Evolutionary conservation across 1,140 invertebrate genomes (phyloP).

Genomic region (Notospermus geniculatus): DNA sequence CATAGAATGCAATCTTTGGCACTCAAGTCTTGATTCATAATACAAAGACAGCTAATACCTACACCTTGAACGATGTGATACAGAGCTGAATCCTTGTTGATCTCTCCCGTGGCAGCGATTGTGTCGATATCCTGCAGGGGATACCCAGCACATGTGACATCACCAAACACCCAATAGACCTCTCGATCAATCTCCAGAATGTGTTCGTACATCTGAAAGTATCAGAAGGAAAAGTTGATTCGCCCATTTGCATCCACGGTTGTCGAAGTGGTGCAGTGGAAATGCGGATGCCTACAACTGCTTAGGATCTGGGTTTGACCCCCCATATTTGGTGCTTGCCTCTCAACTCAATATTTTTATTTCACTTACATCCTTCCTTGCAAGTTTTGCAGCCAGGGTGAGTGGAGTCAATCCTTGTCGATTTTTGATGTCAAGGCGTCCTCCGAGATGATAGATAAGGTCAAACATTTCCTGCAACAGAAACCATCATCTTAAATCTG

Average conservation of each 20-base stretch:
- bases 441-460: conserved; percentile 88
- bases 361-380: conserved; percentile 71
- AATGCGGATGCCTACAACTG: no score
- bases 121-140: conserved; percentile 95
- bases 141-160: conserved; percentile 95
- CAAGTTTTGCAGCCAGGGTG: conserved; percentile 89
- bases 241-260: no score
- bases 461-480: conserved; percentile 80
- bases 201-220: conserved; percentile 81
- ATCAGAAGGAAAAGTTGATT: no score
- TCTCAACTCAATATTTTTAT: no score
- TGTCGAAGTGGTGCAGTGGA: no score
- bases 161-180: conserved; percentile 84
- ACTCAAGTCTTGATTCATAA: no score
- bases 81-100: conserved; percentile 89
- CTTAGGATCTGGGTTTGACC: neutral
- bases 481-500: no score
- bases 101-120: conserved; percentile 78
- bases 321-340: neutral
- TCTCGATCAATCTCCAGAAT: conserved; percentile 91
- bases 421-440: conserved; percentile 81
- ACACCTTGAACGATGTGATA: conserved; percentile 98
- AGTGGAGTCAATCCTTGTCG: conserved; percentile 85
- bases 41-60: conserved; percentile 13
- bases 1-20: no score